Conservation (phyloP, 2,797 vertebrate species). For the Margarornis squamiger region DNA sequence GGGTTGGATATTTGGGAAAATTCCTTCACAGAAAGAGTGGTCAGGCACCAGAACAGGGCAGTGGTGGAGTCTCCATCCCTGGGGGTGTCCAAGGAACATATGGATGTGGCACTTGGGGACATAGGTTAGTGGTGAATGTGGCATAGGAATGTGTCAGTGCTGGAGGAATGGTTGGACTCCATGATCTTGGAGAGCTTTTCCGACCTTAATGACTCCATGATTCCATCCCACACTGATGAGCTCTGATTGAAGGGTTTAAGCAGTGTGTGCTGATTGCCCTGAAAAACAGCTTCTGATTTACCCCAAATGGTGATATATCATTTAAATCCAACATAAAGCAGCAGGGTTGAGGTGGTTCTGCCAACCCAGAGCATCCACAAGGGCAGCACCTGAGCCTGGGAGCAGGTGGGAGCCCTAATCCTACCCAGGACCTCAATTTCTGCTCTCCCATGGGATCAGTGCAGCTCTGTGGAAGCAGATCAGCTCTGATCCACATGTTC, state of each 20-base stretch:
- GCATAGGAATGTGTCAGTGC: neutral
- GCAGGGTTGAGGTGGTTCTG: neutral
- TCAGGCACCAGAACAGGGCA: neutral
- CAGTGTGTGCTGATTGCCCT: rapidly evolving
- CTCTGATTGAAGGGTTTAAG: rapidly evolving
- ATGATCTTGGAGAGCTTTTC: neutral
- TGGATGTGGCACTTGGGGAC: neutral
- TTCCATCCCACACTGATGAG: rapidly evolving
- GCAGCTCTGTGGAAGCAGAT: neutral
- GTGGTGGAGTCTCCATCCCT: neutral
- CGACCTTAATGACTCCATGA: neutral
- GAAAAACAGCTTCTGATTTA: neutral
- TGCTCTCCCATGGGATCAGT: rapidly evolving
- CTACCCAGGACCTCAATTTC: neutral
- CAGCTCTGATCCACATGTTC: rapidly evolving
- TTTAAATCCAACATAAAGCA: neutral
- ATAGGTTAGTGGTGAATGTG: neutral
- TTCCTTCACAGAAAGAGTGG: neutral
- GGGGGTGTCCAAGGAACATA: neutral
- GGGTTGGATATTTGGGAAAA: neutral
- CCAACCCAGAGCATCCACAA: neutral
- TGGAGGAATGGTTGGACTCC: neutral
- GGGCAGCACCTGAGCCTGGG: rapidly evolving
- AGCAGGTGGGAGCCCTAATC: neutral
- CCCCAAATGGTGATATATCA: rapidly evolving